Base-by-base conservation (phyloP, 2,113 vertebrate genomes). In the Castor canadensis region DNA sequence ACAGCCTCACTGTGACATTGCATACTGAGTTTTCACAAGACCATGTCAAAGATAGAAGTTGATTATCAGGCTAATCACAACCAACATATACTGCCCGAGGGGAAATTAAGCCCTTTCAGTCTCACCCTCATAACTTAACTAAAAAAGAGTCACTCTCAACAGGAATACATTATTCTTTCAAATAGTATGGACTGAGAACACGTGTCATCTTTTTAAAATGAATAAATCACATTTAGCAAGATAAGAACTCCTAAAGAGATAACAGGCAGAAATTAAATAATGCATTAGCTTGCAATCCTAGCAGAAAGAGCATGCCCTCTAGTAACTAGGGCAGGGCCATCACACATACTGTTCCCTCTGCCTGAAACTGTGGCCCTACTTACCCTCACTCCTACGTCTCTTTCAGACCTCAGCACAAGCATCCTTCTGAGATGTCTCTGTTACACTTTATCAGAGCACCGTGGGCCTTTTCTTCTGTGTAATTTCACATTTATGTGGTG, bases 221-320 rank as follows among this genome's bases (percentile, higher is more conserved):
- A 64, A 81, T 11, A 89, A 80, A 81, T 69, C 43, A 20, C 20
- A 75, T 49, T 73, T 60, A 81, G n/a, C 6, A 75, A 85, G 58
- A 64, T 35, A 69, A 47, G 16, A 49, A 49, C 11, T 49, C 24
- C 83, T 71, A 75, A 47, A 62, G 69, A 91, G 91, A 71, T 71
- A 91, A 73, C 22, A 86, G n/a, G 76, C 28, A 71, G 32, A 67
- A 85, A 86, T 54, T n/a, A 79, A 92, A 69, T 52, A 88, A 95
- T 35, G 17, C 13, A 67, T 71, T 24, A 77, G 35, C 22, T 87
- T 56, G 58, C 49, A 45, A n/a, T 17, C 47, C 60, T 2, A 49
- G 47, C 3, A 0, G 8, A 52, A 62, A 94, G 35, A 54, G 43
- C 24, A 56, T 28, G 24, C 30, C 54, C 77, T 87, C 71, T 38